Evolutionary conservation across 2,113 vertebrate genomes (phyloP).

Genomic region (Actenoides lindsayi): DNA sequence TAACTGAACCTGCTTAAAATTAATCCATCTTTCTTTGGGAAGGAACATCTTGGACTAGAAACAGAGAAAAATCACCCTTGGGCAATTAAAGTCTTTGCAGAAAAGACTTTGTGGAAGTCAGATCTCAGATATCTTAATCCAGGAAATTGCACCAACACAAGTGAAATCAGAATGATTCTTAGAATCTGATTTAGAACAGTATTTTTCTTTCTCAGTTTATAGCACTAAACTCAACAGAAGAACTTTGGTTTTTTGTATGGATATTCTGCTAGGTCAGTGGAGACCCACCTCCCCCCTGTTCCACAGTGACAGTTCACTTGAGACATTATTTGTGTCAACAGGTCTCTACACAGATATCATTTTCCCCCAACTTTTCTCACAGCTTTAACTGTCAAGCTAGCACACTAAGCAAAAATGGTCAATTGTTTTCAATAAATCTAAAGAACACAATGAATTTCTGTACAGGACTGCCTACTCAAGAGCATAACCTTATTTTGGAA

Average conservation of each 20-base stretch:
- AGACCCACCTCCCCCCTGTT: no score
- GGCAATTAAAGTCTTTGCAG: background rate
- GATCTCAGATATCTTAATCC: background rate
- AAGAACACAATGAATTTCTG: background rate
- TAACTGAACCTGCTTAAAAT: background rate
- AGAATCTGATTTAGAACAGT: background rate
- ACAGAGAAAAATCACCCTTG: background rate
- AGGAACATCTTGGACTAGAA: background rate
- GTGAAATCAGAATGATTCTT: background rate
- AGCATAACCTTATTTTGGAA: background rate
- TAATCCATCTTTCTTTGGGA: background rate
- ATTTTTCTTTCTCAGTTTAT: background rate
- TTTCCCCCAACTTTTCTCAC: background rate
- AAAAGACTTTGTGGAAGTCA: background rate
- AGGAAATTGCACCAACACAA: background rate
- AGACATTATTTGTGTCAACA: background rate
- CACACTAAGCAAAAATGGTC: rapidly evolving
- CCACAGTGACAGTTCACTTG: background rate
- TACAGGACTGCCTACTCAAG: background rate
- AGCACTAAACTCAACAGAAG: background rate
- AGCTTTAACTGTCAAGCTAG: background rate
- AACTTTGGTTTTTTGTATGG: background rate
- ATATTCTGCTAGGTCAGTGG: background rate
- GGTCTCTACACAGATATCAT: background rate
- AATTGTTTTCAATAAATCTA: background rate